Percentiles rank a stretch among this genome's conserved stretches.
Evolutionary conservation across 2,797 vertebrate species (phyloP).

Genomic region (Manis pentadactyla): DNA sequence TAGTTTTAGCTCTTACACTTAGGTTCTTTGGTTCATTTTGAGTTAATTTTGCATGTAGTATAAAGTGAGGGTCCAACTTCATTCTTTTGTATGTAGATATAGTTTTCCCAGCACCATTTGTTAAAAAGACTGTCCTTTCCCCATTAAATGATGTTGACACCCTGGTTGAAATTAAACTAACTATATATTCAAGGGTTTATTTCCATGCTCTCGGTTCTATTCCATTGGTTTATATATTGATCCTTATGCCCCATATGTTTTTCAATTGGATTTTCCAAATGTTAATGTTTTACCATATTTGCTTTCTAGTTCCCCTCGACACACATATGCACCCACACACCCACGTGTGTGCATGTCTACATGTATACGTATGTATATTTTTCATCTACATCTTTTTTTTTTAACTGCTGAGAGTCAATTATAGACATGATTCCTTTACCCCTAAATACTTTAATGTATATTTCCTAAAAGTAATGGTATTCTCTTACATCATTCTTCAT

Average conservation of each 20-base stretch:
- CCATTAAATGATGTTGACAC: background rate
- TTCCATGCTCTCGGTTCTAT: background rate
- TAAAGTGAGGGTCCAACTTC: background rate
- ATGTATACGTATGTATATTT: background rate
- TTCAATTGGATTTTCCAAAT: background rate
- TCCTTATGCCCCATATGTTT: background rate
- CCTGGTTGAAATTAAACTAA: background rate
- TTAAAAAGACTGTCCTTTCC: background rate
- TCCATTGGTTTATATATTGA: background rate
- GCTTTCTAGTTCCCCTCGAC: background rate
- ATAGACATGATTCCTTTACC: background rate
- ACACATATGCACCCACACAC: background rate
- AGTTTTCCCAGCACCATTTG: background rate
- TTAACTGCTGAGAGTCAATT: background rate
- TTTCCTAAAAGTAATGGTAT: background rate
- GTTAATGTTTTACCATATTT: background rate
- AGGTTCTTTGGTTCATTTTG: background rate
- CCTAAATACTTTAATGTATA: background rate
- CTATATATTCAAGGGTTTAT: background rate
- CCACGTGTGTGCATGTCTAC: fast-evolving
- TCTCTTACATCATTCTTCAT: background rate
- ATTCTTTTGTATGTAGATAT: background rate
- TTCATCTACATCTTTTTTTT: background rate
- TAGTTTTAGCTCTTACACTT: background rate
- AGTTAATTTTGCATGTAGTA: background rate